These are phyloP conservation scores for Dicrostonyx torquatus DNA, from an alignment of 2,797 vertebrate species.

Conservation along the genomic window DNA sequence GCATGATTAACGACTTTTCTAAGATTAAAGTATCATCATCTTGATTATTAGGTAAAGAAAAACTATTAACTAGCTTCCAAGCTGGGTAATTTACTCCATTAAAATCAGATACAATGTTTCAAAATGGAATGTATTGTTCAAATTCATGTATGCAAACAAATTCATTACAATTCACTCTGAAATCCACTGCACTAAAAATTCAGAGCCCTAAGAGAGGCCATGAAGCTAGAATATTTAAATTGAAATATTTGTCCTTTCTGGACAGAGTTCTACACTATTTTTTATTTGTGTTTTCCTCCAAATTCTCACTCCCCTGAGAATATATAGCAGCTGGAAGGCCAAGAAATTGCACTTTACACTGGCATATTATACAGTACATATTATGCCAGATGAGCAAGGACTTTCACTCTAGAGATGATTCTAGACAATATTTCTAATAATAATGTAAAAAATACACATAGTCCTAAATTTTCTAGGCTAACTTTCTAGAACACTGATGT, in stretches of 20 bases:
- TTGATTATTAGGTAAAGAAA: constrained; percentile 75
- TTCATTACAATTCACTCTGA: constrained; percentile 80
- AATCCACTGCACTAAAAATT: constrained; percentile 75
- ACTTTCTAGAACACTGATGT: constrained; percentile 44
- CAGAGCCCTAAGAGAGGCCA: constrained; percentile 51
- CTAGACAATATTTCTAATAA: constrained; percentile 33
- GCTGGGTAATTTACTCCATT: constrained; percentile 64
- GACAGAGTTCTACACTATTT: background rate
- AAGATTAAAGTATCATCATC: constrained; percentile 68
- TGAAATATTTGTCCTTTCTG: constrained; percentile 66
- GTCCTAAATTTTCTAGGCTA: background rate
- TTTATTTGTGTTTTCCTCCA: constrained; percentile 50
- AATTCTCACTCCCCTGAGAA: constrained; percentile 12
- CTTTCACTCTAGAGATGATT: background rate
- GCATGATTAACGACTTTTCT: constrained; percentile 76
- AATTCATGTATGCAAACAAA: constrained; percentile 80
- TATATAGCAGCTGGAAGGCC: background rate
- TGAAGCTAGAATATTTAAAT: constrained; percentile 58
- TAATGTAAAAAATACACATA: background rate
- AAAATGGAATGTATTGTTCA: constrained; percentile 76
- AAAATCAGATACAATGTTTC: constrained; percentile 57
- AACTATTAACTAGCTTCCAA: constrained; percentile 66
- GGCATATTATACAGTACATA: background rate
- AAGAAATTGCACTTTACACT: background rate
- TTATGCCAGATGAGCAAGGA: background rate